These are phyloP conservation scores for Panonychus citri DNA, from an alignment of 1,140 invertebrate genomes.

Conservation along the genomic window DNA sequence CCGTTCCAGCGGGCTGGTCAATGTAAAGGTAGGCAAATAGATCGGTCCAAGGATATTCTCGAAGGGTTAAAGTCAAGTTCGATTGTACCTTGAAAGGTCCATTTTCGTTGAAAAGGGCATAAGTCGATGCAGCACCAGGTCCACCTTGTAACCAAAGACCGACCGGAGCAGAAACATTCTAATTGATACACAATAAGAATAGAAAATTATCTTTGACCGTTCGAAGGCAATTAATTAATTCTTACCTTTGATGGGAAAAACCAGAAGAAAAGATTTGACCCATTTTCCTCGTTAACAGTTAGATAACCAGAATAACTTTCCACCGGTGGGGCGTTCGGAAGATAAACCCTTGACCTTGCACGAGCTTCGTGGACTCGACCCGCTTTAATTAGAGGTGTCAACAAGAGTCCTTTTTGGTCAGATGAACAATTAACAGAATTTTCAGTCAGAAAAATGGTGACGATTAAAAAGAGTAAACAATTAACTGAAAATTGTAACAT, in stretches of 20 bases:
- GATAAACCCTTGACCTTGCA: background rate
- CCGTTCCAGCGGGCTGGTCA: conserved; percentile 61
- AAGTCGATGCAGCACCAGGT: conserved; percentile 52
- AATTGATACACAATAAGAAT: background rate
- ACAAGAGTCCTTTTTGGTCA: conserved; percentile 1
- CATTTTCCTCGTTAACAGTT: conserved; percentile 12
- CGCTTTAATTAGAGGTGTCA: conserved; percentile 7
- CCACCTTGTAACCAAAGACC: conserved; percentile 64
- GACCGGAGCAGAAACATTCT: conserved; percentile 29
- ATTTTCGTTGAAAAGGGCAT: conserved; percentile 54
- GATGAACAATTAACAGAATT: too few relatives aligned
- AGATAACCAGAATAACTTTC: conserved; percentile 14
- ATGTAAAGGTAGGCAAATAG: conserved; percentile 53
- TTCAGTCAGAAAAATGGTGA: too few relatives aligned
- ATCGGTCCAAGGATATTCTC: conserved; percentile 46
- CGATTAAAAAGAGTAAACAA: too few relatives aligned
- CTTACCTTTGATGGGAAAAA: conserved; percentile 11
- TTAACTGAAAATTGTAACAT: too few relatives aligned
- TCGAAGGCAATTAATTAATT: background rate
- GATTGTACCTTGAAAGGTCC: conserved; percentile 38
- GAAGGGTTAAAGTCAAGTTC: conserved; percentile 30
- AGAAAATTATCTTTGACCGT: too few relatives aligned
- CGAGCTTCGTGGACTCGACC: conserved; percentile 1
- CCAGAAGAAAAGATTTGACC: conserved; percentile 16
- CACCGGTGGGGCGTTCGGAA: conserved; percentile 5